Conservation (phyloP, 1,140 invertebrate genomes). For the Drosophila asahinai region DNA sequence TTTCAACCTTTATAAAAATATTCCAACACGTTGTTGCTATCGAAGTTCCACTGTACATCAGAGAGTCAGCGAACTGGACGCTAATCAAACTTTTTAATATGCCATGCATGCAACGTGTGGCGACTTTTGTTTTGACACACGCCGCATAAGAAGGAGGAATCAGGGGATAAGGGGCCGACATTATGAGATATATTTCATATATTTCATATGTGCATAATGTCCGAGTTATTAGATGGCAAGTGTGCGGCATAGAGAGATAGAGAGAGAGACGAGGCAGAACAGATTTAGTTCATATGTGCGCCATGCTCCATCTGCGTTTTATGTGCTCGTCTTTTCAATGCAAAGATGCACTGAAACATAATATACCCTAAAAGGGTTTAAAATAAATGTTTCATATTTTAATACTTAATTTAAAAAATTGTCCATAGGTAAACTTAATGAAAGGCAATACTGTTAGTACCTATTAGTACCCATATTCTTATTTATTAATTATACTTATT, state of each 20-base stretch:
- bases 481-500: no score
- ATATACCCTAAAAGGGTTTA: not conserved
- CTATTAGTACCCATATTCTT: no score
- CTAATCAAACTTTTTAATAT: constrained; percentile 83
- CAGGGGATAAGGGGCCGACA: not conserved
- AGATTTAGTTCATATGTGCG: constrained; percentile 63
- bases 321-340: constrained; percentile 44
- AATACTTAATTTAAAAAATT: not conserved
- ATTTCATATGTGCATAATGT: constrained; percentile 46
- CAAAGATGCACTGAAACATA: constrained; percentile 15
- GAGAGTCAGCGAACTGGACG: constrained; percentile 62
- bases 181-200: constrained; percentile 46
- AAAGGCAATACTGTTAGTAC: no score
- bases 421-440: accelerated
- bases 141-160: not conserved
- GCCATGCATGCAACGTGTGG: constrained; percentile 70
- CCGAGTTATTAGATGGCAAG: constrained; percentile 51
- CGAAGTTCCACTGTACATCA: not conserved
- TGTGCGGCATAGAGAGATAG: not conserved
- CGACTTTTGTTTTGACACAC: constrained; percentile 71
- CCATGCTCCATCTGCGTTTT: constrained; percentile 65
- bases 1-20: no score
- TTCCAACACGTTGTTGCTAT: not conserved
- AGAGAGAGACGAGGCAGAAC: constrained; percentile 22
- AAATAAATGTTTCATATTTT: not conserved